Base-by-base conservation (phyloP, 2,113 vertebrate genomes). In the Phylloscopus trochiloides region DNA sequence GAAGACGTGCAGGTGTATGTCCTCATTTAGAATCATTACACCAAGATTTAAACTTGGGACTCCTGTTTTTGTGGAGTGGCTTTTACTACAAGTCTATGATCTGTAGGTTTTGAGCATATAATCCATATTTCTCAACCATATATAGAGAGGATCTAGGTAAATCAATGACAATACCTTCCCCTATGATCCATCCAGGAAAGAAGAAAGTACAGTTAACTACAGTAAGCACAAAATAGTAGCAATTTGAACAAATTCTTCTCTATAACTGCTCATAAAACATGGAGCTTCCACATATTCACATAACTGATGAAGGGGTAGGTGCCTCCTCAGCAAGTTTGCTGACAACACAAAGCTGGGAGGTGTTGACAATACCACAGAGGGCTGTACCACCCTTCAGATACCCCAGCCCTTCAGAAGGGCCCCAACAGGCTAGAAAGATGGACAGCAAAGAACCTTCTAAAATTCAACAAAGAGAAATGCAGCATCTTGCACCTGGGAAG, bases 401-500 rank as follows among this genome's bases (percentile, higher is more conserved):
- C 3, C 17, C 10, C 21, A 43, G 38, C 12, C 31, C 45, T 50
- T 51, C 36, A 73, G 51, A 51, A 57, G 22, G 43, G 16, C 21
- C 17, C 26, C 26, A 65, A 22, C 17, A 88, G 29, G 25, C 38
- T 43, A 26, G 28, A 29, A 22, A 51, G 32, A 25, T 32, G 22
- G 15, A 15, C 8, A 66, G 22, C 38, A 32, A 66, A 80, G 43
- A 24, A n/a, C 12, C 8, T 28, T 29, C 45, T 28, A 57, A 45
- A 66, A 22, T n/a, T 38, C 19, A 38, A 29, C 28, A 45, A 32
- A 66, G 32, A 24, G 13, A 52, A 24, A 59, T 45, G 4, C 24
- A 38, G 8, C 0, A 0, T 45, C 38, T 9, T 58, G 21, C 58
- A 24, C 4, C 9, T 58, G 4, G 36, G 32, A 51, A 43, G 8